Evolutionary conservation across 2,888 invertebrate species (phyloP).

Genomic region (Meganola albula): DNA sequence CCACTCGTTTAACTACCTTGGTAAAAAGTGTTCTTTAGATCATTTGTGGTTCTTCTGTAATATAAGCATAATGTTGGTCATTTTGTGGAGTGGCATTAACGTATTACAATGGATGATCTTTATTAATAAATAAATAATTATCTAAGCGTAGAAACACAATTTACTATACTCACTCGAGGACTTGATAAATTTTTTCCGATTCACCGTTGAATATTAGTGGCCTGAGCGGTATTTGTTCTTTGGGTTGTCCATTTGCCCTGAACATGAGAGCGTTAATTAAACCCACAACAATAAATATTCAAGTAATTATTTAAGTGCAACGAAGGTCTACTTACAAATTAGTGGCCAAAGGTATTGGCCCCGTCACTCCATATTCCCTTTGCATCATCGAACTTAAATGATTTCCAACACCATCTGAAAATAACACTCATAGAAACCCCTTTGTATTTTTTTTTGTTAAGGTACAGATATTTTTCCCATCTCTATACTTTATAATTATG

Average conservation of each 20-base stretch:
- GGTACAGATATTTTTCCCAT: no score
- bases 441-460: no score
- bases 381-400: constrained; percentile 75
- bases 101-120: constrained; percentile 14
- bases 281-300: no score
- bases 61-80: constrained; percentile 43
- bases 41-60: constrained; percentile 76
- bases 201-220: constrained; percentile 84
- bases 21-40: constrained; percentile 72
- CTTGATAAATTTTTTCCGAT: constrained; percentile 81
- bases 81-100: constrained; percentile 23
- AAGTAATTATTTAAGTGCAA: neutral
- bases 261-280: neutral
- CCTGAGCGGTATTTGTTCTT: constrained; percentile 87
- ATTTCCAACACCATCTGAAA: constrained; percentile 62
- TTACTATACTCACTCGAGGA: constrained; percentile 82
- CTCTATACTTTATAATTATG: no score
- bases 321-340: constrained; percentile 50
- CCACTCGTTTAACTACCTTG: constrained; percentile 70
- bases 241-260: constrained; percentile 71
- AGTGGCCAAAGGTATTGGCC: constrained; percentile 54
- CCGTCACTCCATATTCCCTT: constrained; percentile 63
- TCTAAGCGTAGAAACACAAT: constrained; percentile 8
- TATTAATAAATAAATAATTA: constrained; percentile 20
- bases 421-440: neutral